phyloP scores from a whole-genome alignment of 2,113 vertebrate species.

The Aythya baeri region DNA sequence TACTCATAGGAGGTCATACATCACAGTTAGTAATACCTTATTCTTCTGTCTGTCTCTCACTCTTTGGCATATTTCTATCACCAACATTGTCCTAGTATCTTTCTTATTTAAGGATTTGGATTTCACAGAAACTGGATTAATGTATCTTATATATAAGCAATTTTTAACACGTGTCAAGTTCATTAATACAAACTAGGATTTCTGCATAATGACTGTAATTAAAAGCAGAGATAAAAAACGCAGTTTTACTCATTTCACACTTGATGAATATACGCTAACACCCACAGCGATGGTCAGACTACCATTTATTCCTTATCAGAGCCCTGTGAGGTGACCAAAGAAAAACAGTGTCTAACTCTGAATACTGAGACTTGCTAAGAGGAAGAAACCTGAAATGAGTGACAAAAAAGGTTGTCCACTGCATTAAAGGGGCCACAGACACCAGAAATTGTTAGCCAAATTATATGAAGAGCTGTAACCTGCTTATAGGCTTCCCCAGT shows the following conservation, averaged over 20 bases:
- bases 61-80: not conserved
- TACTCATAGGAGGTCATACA: too few relatives aligned
- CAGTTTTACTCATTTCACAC: not conserved
- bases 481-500: not conserved
- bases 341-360: not conserved
- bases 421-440: not conserved
- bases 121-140: not conserved
- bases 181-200: not conserved
- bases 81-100: not conserved
- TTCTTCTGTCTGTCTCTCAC: not conserved
- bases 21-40: not conserved
- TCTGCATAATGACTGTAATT: not conserved
- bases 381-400: not conserved
- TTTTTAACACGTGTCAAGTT: not conserved
- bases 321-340: not conserved
- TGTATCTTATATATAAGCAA: too few relatives aligned
- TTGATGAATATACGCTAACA: not conserved
- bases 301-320: not conserved
- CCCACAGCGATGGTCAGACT: accelerated
- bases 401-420: not conserved
- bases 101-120: not conserved
- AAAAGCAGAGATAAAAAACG: not conserved
- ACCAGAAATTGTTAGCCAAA: too few relatives aligned
- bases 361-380: not conserved
- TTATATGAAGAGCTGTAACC: not conserved